Evolutionary conservation across 2,888 invertebrate genomes (phyloP).

Genomic region (Drosophila fungiperda): DNA sequence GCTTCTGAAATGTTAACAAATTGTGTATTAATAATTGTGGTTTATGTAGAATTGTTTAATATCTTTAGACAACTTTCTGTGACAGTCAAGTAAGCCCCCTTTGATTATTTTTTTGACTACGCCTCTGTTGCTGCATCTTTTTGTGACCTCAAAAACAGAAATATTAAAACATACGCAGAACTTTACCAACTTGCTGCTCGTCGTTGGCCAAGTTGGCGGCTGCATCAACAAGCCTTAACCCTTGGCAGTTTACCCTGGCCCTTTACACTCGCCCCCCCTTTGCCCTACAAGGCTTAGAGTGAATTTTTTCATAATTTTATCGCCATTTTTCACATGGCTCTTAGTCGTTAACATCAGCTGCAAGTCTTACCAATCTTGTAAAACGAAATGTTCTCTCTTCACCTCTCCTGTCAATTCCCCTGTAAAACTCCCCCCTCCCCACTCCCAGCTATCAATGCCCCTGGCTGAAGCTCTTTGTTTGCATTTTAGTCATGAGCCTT

Average conservation of each 20-base stretch:
- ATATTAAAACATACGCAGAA: constrained; percentile 32
- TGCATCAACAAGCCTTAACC: constrained; percentile 23
- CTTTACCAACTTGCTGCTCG: constrained; percentile 37
- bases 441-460: neutral
- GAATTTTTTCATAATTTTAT: constrained; percentile 75
- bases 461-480: constrained; percentile 57
- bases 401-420: neutral
- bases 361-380: constrained; percentile 49
- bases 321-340: constrained; percentile 77
- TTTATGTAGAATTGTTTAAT: neutral
- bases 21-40: neutral
- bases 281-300: constrained; percentile 57
- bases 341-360: constrained; percentile 36
- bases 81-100: neutral
- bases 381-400: constrained; percentile 6
- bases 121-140: constrained; percentile 13
- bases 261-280: neutral
- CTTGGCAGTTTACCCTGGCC: neutral
- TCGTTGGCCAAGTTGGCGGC: constrained; percentile 45
- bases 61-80: neutral
- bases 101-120: neutral
- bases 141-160: constrained; percentile 7
- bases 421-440: neutral
- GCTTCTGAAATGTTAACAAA: neutral
- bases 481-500: constrained; percentile 80